Base-by-base conservation (phyloP, 2,888 invertebrate genomes). In the Chironomus tentans region DNA sequence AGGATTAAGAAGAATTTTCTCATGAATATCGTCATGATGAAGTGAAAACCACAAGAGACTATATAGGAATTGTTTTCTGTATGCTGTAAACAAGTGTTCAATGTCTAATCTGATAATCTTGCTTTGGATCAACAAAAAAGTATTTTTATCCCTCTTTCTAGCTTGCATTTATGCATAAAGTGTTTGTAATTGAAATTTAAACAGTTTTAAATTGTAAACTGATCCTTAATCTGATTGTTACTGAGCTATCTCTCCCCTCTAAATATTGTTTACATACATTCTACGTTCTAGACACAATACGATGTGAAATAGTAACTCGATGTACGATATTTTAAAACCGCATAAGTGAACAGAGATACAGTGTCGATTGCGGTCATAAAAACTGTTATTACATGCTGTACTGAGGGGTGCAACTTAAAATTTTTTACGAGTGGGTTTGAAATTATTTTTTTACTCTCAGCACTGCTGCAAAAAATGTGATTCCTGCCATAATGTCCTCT, bases 121-220 rank as follows among this genome's bases (percentile, higher is more conserved):
- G 13, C 10, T 3, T 15, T 62, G 13, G 21, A 18, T 15, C 62
- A 28, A 28, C 28, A 28, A 28, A 28, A 28, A 24, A n/a, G n/a
- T n/a, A n/a, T n/a, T n/a, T n/a, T n/a, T n/a, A n/a, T n/a, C 22
- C 22, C 22, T 24, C 21, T 24, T n/a, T 4, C n/a, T 15, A 15
- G 18, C 56, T n/a, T 15, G 15, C 38, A 50, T 50, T 13, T n/a
- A 50, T 50, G 50, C 50, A 50, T 65, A 21, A 65, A 65, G 1
- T 18, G 56, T 15, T n/a, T 56, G 18, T 61, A 71, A 71, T 71
- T 71, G 71, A 22, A 22, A 38, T 71, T 71, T 71, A 71, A 71
- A 71, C 71, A 71, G 22, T 73, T 73, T 73, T 22, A 28, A 73
- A 73, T 62, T 73, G 72, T 73, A 62, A 73, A 73, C n/a, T 73